These are phyloP conservation scores for Neomonachus schauinslandi DNA, from an alignment of 2,113 vertebrate genomes.

Conservation along the genomic window DNA sequence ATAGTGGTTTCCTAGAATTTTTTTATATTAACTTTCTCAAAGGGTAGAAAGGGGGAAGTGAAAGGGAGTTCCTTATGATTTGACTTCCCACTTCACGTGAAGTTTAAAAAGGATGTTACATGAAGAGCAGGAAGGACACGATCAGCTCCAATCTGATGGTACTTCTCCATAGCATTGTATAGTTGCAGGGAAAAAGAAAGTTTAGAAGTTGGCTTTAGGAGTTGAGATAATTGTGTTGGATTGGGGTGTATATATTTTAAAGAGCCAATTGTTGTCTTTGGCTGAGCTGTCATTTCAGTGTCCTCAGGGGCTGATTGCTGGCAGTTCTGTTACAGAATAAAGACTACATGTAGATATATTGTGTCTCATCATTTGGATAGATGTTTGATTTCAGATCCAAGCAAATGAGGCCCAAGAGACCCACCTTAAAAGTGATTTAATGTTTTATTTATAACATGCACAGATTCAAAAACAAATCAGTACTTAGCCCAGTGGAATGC, in stretches of 20 bases:
- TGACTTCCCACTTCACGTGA: not conserved
- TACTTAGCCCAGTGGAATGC: conserved; percentile 26
- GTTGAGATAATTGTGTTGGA: not conserved
- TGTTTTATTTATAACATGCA: not conserved
- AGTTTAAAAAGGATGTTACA: not conserved
- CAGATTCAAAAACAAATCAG: not conserved
- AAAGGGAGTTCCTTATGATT: not conserved
- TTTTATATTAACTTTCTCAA: conserved; percentile 36
- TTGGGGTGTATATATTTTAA: not conserved
- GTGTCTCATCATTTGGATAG: not conserved
- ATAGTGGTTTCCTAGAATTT: not conserved
- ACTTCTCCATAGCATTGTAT: not conserved
- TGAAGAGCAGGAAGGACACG: conserved; percentile 3
- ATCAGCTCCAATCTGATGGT: not conserved
- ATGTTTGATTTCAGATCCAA: not conserved
- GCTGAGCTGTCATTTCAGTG: not conserved
- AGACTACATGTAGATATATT: not conserved
- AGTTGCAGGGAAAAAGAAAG: too few relatives aligned
- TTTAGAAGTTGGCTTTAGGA: not conserved
- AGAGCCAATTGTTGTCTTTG: not conserved
- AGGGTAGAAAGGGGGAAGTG: not conserved
- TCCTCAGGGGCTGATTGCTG: not conserved
- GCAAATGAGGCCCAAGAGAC: not conserved
- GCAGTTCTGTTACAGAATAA: not conserved
- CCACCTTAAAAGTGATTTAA: not conserved